Evolutionary conservation across 2,113 vertebrate genomes (phyloP).

Genomic region (Ramphastos sulfuratus): DNA sequence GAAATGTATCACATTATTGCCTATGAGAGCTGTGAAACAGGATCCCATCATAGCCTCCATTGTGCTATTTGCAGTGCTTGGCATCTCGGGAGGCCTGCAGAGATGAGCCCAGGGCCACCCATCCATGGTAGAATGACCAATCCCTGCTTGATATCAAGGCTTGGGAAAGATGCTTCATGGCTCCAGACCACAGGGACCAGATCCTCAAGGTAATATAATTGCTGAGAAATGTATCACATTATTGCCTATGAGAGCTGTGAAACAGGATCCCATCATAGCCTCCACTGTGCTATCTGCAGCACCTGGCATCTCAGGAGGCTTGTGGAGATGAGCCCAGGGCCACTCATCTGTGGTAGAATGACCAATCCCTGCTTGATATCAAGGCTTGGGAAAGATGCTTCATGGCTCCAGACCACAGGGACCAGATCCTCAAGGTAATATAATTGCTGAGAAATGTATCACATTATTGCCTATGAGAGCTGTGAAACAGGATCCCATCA

Average conservation of each 20-base stretch:
- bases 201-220: not conserved
- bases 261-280: not conserved
- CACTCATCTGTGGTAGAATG: accelerated
- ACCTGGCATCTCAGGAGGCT: accelerated
- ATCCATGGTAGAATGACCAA: accelerated
- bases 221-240: not conserved
- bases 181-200: not conserved
- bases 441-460: not conserved
- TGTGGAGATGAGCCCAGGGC: not conserved
- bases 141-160: not conserved
- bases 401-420: not conserved
- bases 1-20: not conserved
- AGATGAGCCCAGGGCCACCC: not conserved
- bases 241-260: not conserved
- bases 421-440: not conserved
- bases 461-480: no score
- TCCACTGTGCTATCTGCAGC: not conserved
- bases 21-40: no score
- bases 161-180: not conserved
- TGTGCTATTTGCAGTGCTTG: no score
- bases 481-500: no score
- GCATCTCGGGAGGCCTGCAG: no score
- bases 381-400: not conserved
- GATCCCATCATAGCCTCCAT: no score
- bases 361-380: not conserved